Evolutionary conservation across 2,888 invertebrate species (phyloP), one percentile per base, ranked within the genome.

Genomic region (Drosophila lacicola): DNA sequence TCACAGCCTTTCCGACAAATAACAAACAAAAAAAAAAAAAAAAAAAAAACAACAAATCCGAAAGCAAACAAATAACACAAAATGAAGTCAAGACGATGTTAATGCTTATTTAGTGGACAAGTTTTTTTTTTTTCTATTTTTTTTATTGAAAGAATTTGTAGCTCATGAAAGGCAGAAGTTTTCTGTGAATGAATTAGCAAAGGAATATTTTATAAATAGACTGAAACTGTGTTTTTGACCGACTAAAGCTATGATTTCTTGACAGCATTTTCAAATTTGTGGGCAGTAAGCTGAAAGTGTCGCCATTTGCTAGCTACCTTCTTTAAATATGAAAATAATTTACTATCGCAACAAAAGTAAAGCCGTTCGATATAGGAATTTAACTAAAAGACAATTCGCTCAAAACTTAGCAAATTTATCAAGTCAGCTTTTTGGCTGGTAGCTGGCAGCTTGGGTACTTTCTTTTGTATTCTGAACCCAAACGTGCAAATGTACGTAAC

Each of bases 21-120:
- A 67, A 29, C 61, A 51, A 10, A 54, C 29, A 58, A 41, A 60
- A 71, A 78, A 42, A 53, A 51, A 71, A 53, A 51, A 71, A 17
- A 36, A 36, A 37, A n/a, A 41, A 17, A 10, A n/a, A 41, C 29
- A 17, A 25, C 36, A 14, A 55, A 55, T 55, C 36, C 25, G 17
- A 37, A 55, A 34, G 19, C 46, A 56, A 55, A 64, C 68, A 76
- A 73, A 67, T 58, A 63, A 57, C 39, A 57, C 11, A 36, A 68
- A 73, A 76, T 73, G 51, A 78, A 64, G 39, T 50, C 63, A 63
- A 66, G 55, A 60, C 65, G 51, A 72, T 83, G 71, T 64, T 90
- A 86, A 90, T 88, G 81, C 82, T 87, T 77, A 86, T 88, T 90
- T 83, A 86, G 72, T 88, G 72, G 72, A 86, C 79, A 81, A 71